Base-by-base conservation (phyloP, 2,113 vertebrate species). In the Oncorhynchus mykiss region DNA sequence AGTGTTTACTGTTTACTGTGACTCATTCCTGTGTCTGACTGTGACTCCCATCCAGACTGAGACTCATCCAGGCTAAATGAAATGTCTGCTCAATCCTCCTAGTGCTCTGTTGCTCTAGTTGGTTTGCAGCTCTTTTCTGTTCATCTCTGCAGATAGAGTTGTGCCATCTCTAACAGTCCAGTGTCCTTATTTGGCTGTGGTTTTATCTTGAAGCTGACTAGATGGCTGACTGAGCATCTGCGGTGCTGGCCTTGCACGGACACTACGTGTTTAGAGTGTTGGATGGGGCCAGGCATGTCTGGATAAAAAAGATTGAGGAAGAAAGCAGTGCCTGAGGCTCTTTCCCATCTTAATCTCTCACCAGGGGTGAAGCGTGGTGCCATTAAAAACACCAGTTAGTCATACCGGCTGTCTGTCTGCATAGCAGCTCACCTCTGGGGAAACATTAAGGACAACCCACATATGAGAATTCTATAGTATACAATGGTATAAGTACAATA, bases 331-430 rank as follows among this genome's bases (percentile, higher is more conserved):
- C 91, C 87, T 88, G 90, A 90, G 90, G 91, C 89, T 89, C 89
- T 88, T 89, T 82, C 82, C 88, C 73, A 65, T 90, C 83, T 89
- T 92, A 88, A 91, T 90, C 91, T 89, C 85, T 67, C 90, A 90
- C 90, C 86, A 87, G 83, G 88, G 91, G 87, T 88, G 85, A 87
- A 89, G 89, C 87, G 83, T 31, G 80, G 84, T 87, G 90, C 91
- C 90, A 91, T 93, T 92, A 92, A 91, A 90, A 90, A 88, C 89
- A 82, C 84, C 88, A 87, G 88, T 89, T 88, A 78, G 85, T 89
- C 89, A 88, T 83, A 89, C 25, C 64, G 74, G 70, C 86, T 82
- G 68, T 45, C 9, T 45, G 39, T 78, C 81, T 83, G 83, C 81
- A 24, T 51, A 27, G 82, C 75, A 16, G 16, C 66, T 75, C 85